phyloP scores from a whole-genome alignment of 2,797 vertebrate genomes.

The Arnoldichthys spilopterus region DNA sequence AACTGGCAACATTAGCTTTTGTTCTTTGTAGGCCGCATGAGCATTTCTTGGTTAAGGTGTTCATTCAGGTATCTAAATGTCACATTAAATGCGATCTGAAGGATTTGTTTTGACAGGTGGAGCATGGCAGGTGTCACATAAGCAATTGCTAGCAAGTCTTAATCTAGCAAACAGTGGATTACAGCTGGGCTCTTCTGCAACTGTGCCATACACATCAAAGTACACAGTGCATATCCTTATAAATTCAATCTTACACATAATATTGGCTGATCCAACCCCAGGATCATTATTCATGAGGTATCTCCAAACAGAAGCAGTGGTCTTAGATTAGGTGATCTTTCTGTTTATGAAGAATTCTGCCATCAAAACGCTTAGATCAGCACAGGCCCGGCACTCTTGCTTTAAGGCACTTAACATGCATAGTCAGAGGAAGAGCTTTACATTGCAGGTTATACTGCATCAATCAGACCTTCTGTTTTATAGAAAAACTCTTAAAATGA shows the following conservation, averaged over 20 bases:
- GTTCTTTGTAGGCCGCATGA: too few species aligned
- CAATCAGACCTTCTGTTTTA: constrained; percentile 2
- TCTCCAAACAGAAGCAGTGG: background rate
- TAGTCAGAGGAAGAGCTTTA: background rate
- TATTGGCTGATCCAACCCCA: background rate
- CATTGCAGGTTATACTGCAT: background rate
- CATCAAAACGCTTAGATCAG: background rate
- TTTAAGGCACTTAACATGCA: background rate
- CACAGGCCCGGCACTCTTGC: background rate
- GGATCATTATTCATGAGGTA: background rate
- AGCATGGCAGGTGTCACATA: background rate
- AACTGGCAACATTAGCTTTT: too few species aligned
- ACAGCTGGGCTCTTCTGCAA: background rate
- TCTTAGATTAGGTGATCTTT: background rate
- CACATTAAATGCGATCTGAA: too few species aligned
- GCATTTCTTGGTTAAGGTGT: too few species aligned
- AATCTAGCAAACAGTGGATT: background rate
- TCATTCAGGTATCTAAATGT: too few species aligned
- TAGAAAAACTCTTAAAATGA: background rate
- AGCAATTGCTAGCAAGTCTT: background rate
- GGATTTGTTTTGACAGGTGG: too few species aligned
- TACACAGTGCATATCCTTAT: background rate
- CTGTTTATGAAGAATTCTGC: background rate
- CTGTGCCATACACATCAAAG: background rate
- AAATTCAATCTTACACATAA: constrained; percentile 14